These are phyloP conservation scores for Rhaphigaster nebulosa DNA, from an alignment of 2,888 invertebrate species.

Conservation along the genomic window DNA sequence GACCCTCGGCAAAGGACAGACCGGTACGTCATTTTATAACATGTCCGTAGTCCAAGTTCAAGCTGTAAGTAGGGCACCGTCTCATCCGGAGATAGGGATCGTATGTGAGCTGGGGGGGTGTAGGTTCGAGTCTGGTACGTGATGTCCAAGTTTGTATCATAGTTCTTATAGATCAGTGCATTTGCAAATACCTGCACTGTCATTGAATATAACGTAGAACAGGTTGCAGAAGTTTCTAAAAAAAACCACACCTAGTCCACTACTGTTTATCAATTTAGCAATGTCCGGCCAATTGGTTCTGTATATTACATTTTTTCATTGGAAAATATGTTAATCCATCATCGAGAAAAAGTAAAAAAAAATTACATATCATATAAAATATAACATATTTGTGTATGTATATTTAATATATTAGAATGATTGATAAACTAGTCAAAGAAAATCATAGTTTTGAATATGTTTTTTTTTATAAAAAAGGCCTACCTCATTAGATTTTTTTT, in stretches of 20 bases:
- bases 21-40: slow-evolving; percentile 78
- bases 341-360: too few species aligned
- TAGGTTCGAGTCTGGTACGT: background rate
- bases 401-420: too few species aligned
- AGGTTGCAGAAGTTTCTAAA: background rate
- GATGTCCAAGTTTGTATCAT: background rate
- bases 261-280: background rate
- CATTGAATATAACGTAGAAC: background rate
- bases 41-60: background rate
- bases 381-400: too few species aligned
- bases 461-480: too few species aligned
- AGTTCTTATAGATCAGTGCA: background rate
- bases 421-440: too few species aligned
- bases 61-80: background rate
- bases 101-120: background rate
- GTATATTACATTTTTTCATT: background rate
- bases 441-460: too few species aligned
- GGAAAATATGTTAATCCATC: too few species aligned
- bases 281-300: background rate
- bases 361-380: too few species aligned
- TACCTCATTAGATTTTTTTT: too few species aligned
- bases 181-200: background rate
- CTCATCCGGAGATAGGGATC: background rate
- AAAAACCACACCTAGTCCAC: background rate
- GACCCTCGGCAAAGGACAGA: slow-evolving; percentile 99